A percentile compares a stretch with the other conserved stretches of the same genome.
phyloP scores from a whole-genome alignment of 2,113 vertebrate genomes.

The Carettochelys insculpta region DNA sequence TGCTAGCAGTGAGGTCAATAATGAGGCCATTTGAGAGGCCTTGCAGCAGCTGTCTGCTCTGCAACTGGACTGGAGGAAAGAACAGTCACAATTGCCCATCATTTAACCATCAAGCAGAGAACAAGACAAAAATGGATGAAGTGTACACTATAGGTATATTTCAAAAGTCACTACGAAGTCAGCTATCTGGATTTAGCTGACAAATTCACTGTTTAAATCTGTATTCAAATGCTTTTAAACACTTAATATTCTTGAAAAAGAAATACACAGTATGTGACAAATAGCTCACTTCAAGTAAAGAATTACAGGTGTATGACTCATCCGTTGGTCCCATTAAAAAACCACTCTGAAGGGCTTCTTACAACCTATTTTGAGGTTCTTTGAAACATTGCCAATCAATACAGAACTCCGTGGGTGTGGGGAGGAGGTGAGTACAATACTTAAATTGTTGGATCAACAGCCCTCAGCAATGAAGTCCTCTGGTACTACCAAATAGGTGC shows the following conservation, averaged over 20 bases:
- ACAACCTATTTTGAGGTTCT: background rate
- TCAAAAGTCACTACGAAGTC: constrained; percentile 44
- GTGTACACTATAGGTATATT: constrained; percentile 33
- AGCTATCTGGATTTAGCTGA: constrained; percentile 45
- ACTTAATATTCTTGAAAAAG: background rate
- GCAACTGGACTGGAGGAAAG: constrained; percentile 14
- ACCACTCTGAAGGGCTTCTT: background rate
- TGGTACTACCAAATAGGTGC: background rate
- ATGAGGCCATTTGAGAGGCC: background rate
- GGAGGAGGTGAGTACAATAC: background rate
- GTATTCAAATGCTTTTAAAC: constrained; percentile 3
- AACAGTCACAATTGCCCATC: constrained; percentile 18
- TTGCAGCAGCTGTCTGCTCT: background rate
- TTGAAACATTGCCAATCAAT: background rate
- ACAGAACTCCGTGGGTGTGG: background rate
- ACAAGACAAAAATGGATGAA: constrained; percentile 19
- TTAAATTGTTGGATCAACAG: background rate
- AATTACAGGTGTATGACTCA: background rate
- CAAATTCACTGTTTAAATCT: constrained; percentile 16
- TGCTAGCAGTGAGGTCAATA: background rate
- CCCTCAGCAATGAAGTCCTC: background rate
- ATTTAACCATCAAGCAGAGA: constrained; percentile 42
- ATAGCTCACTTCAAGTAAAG: background rate
- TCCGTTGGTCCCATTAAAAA: background rate
- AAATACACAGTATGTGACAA: constrained; percentile 4